Base-by-base conservation (phyloP, 1,140 invertebrate genomes). In the Drosophila sturtevanti region DNA sequence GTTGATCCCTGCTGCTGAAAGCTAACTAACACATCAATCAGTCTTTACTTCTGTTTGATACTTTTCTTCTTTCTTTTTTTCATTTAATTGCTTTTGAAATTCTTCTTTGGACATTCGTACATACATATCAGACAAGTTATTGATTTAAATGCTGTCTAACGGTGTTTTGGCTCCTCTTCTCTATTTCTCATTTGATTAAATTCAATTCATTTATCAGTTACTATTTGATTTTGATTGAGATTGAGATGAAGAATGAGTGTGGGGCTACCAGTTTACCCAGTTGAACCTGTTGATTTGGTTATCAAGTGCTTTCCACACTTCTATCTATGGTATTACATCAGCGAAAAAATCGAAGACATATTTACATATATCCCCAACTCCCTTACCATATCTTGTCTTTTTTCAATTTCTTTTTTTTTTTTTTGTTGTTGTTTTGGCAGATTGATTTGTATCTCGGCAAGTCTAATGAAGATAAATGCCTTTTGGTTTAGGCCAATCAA, bases 141-240 rank as follows among this genome's bases (percentile, higher is more conserved):
- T 56, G 54, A 56, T 56, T 16, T 70, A 63, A 68, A n/a, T 61
- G 59, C 34, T 27, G 35, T 37, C 22, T 37, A 10, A 38, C 51
- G 34, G 63, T 74, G 64, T 11, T 54, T 44, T 14, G 14, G 22
- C 27, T 31, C 27, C 21, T 21, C 16, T 48, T 48, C 41, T 48
- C 16, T 21, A 2, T 44, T 44, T 18, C 12, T 11, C 1, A 4
- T 35, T 41, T 75, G 72, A 75, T 75, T 75, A 75, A 75, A 72
- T 75, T 72, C 58, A 41, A 11, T 56, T 64, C 72, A 75, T 75
- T 75, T 68, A 48, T 58, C 41, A 38, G 22, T 18, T 38, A 38
- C 70, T 38, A 56, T 56, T 56, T 56, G 24, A 56, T 56, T 56
- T 56, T 34, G 54, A 34, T 34, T 27, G 24, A 56, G 24, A 56